Evolutionary conservation across 2,797 vertebrate genomes (phyloP), one percentile per base, ranked within the genome.

Genomic region (Trematomus bernacchii): DNA sequence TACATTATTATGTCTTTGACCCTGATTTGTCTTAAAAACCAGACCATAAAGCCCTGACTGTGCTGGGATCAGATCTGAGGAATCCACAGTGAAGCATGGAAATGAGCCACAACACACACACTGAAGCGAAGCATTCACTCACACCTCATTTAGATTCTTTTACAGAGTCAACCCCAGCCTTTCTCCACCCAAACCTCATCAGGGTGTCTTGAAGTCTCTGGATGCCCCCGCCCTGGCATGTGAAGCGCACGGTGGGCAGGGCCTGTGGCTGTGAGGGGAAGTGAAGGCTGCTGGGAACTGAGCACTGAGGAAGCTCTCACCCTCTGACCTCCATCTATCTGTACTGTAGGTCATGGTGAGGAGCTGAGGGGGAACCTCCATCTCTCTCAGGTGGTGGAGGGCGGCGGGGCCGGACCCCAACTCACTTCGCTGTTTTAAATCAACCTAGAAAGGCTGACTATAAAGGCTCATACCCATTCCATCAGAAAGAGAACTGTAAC

Each of bases 251-350:
- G n/a, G 44, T 11, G 33, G 75, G 65, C 73, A 58, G 70, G 87
- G 90, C 86, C 91, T 90, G 83, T 92, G 84, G 89, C 91, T 92
- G 85, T 82, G 85, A 92, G 90, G 90, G 87, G 79, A 77, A 85
- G 74, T 68, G 62, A 52, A 72, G 66, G 73, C 67, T 87, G 77
- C 82, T 91, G 86, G 91, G 86, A 92, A 89, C 73, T 27, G 81
- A 89, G 84, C 65, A 23, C 77, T 73, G 80, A 80, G 71, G 79
- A 80, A 68, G 79, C 89, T 91, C 84, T 92, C 60, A 58, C 71
- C 85, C 82, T 86, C 82, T 92, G 91, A 93, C 91, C 92, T 91
- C 91, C 87, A 4, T 64, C 74, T 47, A 16, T 48, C 19, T 42
- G 48, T 43, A 64, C 30, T 30, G 11, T 66, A 69, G 68, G 55